phyloP scores from a whole-genome alignment of 2,797 vertebrate species.

The Potorous gilbertii region DNA sequence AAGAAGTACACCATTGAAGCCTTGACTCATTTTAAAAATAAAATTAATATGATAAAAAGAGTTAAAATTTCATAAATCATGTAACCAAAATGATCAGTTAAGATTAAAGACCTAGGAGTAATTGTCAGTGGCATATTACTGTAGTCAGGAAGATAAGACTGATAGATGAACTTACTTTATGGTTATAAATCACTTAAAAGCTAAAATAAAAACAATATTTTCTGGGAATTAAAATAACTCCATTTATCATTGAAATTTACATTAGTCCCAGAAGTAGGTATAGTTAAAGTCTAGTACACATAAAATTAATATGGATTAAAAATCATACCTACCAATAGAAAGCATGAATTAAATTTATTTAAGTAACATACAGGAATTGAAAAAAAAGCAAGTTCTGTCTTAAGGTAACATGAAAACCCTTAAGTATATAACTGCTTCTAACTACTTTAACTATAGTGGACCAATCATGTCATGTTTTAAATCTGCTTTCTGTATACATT shows the following conservation, averaged over 20 bases:
- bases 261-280: neutral
- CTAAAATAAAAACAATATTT: slow-evolving; percentile 32
- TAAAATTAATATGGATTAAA: neutral
- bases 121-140: neutral
- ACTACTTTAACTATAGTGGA: neutral
- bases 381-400: slow-evolving; percentile 19
- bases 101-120: neutral
- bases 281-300: slow-evolving; percentile 3
- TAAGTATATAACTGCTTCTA: slow-evolving; percentile 6
- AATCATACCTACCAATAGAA: slow-evolving; percentile 19
- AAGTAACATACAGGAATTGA: neutral
- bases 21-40: too few species aligned
- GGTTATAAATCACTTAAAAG: slow-evolving; percentile 37
- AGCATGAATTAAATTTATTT: slow-evolving; percentile 2
- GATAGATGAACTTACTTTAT: neutral
- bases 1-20: too few species aligned
- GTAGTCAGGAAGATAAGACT: neutral
- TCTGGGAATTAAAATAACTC: slow-evolving; percentile 36
- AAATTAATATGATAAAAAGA: too few species aligned
- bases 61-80: neutral
- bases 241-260: neutral
- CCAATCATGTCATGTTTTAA: neutral
- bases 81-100: neutral
- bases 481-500: slow-evolving; percentile 25
- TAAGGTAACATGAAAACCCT: slow-evolving; percentile 11